phyloP scores from a whole-genome alignment of 1,140 invertebrate genomes.

The Penaeus indicus region DNA sequence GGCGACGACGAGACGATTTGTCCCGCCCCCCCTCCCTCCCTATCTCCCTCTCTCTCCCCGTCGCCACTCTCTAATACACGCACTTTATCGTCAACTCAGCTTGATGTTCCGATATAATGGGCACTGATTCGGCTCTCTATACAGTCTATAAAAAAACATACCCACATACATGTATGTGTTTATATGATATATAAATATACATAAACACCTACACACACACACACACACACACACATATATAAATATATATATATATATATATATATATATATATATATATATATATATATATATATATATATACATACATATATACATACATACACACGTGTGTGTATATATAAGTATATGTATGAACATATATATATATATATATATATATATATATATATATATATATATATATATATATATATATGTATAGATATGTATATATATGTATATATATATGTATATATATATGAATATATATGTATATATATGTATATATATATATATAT shows the following conservation, averaged over 20 bases:
- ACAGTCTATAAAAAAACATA: neutral
- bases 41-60: conserved; percentile 7
- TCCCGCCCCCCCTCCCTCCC: neutral
- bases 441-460: conserved; percentile 32
- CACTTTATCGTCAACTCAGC: neutral
- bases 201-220: too few species aligned
- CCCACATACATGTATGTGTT: neutral
- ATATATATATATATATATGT: conserved; percentile 32
- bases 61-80: neutral
- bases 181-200: neutral
- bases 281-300: conserved; percentile 21
- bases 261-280: neutral
- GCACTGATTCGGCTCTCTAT: neutral
- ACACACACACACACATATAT: neutral
- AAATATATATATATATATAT: conserved; percentile 3
- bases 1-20: neutral
- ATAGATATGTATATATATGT: conserved; percentile 23
- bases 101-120: too few species aligned
- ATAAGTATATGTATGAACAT: too few species aligned
- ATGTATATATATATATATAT: neutral
- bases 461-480: neutral
- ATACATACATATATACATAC: neutral
- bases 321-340: neutral
- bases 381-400: conserved; percentile 29
- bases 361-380: neutral